Base-by-base conservation (phyloP, 2,888 invertebrate species). In the Psylliodes chrysocephalus region DNA sequence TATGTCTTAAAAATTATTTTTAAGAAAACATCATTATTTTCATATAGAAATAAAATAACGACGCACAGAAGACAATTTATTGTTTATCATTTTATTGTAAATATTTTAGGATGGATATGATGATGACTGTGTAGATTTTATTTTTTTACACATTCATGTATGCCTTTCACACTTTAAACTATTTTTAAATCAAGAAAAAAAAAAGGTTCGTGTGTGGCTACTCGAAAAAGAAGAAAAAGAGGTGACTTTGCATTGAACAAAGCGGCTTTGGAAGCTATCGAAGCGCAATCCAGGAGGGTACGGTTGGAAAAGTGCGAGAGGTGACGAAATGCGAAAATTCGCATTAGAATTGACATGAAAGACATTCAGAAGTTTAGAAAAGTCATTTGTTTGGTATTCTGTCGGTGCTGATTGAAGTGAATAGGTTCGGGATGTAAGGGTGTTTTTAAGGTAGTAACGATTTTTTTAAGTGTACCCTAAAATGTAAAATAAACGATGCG, bases 311-410 rank as follows among this genome's bases (percentile, higher is more conserved):
- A 40, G 25, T 38, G 18, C 22, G 30, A 35, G 44, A 44, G 44
- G 56, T 56, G 56, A 53, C 35, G 47, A 56, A 56, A 56, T 46
- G 22, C 12, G 30, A 33, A 56, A 56, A 56, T 35, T 55, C 18
- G 42, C 28, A 15, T 44, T 55, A 55, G 30, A 44, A 8, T 42
- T 46, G 56, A 56, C 56, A 22, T 33, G 46, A 46, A 56, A 56
- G 46, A 56, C 56, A 46, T 56, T 35, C 35, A 22, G 46, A 46
- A 56, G 33, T 56, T 56, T 47, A 56, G 35, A 47, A 56, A 47
- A 56, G 56, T 47, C 35, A 56, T 56, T 56, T 56, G 56, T 46
- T 56, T 56, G 33, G 56, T 35, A 56, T 56, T 56, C 56, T 33
- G 46, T 15, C 17, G 14, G 28, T 44, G 46, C 18, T 56, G 56